Evolutionary conservation across 2,113 vertebrate genomes (phyloP).

Genomic region (Fregata magnificens): DNA sequence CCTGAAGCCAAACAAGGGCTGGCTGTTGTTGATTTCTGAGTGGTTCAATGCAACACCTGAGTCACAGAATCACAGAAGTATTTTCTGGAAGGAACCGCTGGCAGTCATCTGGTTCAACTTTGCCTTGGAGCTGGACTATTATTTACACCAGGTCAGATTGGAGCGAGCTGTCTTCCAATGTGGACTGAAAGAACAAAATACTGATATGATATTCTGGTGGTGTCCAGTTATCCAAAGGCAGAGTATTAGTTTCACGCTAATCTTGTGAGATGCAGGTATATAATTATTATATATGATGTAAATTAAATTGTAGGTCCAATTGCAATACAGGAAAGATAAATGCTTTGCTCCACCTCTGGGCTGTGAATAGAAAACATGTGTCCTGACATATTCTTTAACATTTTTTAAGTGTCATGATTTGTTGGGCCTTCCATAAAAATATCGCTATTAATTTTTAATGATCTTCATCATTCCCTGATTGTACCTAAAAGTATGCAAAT

Average conservation of each 20-base stretch:
- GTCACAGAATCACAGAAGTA: neutral
- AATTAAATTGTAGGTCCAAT: neutral
- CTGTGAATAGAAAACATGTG: neutral
- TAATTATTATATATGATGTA: neutral
- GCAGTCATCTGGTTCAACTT: neutral
- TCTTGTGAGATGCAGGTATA: neutral
- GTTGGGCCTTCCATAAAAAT: neutral
- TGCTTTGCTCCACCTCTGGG: neutral
- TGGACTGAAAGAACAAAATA: neutral
- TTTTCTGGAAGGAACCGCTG: neutral
- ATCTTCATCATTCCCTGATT: neutral
- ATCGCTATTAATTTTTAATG: neutral
- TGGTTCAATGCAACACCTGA: neutral
- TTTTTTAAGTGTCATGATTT: neutral
- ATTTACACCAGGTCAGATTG: neutral
- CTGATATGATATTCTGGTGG: neutral
- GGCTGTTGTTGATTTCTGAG: neutral
- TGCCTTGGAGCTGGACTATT: neutral
- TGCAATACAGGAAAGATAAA: neutral
- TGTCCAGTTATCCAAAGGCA: neutral
- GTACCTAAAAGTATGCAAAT: neutral
- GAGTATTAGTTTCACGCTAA: neutral
- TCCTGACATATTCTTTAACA: neutral
- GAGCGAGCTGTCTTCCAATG: neutral
- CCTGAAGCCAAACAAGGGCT: neutral